Evolutionary conservation across 2,888 invertebrate species (phyloP).

Genomic region (Drosophila colorata): DNA sequence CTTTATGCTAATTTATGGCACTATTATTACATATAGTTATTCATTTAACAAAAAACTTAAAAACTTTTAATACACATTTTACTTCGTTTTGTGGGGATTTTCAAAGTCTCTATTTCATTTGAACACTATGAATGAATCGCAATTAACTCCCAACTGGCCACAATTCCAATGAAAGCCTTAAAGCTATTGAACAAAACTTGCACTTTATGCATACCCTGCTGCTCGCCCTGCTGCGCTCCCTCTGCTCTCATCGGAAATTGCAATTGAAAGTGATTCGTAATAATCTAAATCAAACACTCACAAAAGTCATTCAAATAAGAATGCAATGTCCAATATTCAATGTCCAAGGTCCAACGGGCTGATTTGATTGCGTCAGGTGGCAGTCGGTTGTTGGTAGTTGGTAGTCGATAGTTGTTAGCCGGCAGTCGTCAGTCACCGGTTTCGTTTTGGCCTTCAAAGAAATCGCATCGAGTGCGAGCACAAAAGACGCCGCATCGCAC

Average conservation of each 20-base stretch:
- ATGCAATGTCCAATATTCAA: slow-evolving; percentile 9
- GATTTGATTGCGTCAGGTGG: slow-evolving; percentile 64
- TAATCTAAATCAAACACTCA: slow-evolving; percentile 75
- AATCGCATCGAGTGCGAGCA: slow-evolving; percentile 18
- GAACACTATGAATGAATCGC: slow-evolving; percentile 10
- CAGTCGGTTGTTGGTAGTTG: background rate
- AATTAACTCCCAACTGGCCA: slow-evolving; percentile 22
- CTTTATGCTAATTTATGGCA: no score
- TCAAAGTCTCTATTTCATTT: background rate
- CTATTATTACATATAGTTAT: no score
- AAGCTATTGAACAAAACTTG: slow-evolving; percentile 23
- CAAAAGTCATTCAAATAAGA: slow-evolving; percentile 44
- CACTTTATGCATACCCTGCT: no score
- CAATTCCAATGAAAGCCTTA: slow-evolving; percentile 22
- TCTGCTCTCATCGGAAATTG: slow-evolving; percentile 15
- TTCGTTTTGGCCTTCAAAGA: slow-evolving; percentile 22
- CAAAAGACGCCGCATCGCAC: slow-evolving; percentile 43
- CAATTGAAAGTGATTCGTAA: slow-evolving; percentile 53
- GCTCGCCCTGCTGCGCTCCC: no score
- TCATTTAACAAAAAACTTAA: no score
- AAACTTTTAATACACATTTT: no score
- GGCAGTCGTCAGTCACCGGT: slow-evolving; percentile 10
- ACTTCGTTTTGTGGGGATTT: background rate
- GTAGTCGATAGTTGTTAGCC: background rate
- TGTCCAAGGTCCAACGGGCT: slow-evolving; percentile 17